Evolutionary conservation across 2,888 invertebrate genomes (phyloP).

Genomic region (Morinoia aosen): DNA sequence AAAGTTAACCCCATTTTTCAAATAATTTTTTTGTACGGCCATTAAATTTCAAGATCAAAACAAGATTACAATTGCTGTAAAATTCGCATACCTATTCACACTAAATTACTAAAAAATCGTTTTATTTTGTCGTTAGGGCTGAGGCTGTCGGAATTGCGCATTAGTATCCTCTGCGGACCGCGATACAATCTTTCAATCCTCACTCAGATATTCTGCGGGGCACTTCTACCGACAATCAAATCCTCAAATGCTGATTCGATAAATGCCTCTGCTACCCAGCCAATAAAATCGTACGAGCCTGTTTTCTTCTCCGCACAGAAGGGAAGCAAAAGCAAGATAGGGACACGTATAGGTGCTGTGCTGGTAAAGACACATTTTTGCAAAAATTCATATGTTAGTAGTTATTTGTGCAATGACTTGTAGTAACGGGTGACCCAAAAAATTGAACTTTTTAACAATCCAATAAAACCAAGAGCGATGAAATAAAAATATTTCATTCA

Average conservation of each 20-base stretch:
- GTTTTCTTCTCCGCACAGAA: background rate
- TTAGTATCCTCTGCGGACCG: background rate
- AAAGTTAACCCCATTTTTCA: too few species aligned
- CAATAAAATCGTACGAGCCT: background rate
- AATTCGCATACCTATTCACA: background rate
- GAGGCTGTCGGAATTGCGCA: background rate
- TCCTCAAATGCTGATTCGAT: conserved; percentile 37
- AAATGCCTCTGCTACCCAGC: background rate
- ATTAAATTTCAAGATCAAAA: background rate
- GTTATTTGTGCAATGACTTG: too few species aligned
- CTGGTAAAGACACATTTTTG: background rate
- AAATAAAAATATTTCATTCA: too few species aligned
- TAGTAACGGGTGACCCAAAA: too few species aligned
- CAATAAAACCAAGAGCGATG: too few species aligned
- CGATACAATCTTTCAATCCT: background rate
- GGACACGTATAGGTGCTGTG: background rate
- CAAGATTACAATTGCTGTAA: background rate
- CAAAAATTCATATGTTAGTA: too few species aligned
- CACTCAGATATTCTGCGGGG: background rate
- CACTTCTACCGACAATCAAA: background rate
- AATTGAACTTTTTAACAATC: too few species aligned
- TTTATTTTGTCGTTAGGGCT: background rate
- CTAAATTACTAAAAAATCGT: background rate
- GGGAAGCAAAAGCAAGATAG: background rate
- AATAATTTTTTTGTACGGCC: background rate